Evolutionary conservation across 2,797 vertebrate genomes (phyloP).

Genomic region (Atherinosoma microstoma): DNA sequence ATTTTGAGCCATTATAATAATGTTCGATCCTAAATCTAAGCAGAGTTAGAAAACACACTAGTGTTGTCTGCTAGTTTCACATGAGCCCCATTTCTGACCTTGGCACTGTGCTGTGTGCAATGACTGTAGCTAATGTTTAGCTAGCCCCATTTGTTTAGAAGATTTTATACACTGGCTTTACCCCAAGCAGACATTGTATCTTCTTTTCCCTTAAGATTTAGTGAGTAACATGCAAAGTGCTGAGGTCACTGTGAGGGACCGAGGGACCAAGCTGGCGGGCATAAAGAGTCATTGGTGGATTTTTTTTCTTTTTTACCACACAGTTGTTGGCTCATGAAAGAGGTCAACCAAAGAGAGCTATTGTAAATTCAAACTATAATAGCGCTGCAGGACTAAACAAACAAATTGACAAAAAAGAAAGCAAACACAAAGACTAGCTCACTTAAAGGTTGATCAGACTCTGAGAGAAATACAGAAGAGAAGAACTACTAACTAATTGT

Average conservation of each 20-base stretch:
- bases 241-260: constrained; percentile 1
- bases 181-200: constrained; percentile 15
- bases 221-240: background rate
- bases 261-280: background rate
- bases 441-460: background rate
- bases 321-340: background rate
- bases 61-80: background rate
- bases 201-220: background rate
- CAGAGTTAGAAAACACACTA: background rate
- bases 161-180: constrained; percentile 17
- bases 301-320: background rate
- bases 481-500: too few relatives aligned
- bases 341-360: background rate
- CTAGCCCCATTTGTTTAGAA: constrained; percentile 8
- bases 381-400: background rate
- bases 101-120: background rate
- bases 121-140: constrained; percentile 10
- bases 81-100: background rate
- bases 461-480: too few relatives aligned
- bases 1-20: background rate
- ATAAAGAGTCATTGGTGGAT: background rate
- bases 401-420: background rate
- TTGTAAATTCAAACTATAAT: background rate
- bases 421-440: background rate
- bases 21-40: background rate